A percentile compares a stretch with the other conserved stretches of the same genome.
These are phyloP conservation scores for Heliconius melpomene DNA, from an alignment of 1,140 invertebrate species.

Conservation along the genomic window DNA sequence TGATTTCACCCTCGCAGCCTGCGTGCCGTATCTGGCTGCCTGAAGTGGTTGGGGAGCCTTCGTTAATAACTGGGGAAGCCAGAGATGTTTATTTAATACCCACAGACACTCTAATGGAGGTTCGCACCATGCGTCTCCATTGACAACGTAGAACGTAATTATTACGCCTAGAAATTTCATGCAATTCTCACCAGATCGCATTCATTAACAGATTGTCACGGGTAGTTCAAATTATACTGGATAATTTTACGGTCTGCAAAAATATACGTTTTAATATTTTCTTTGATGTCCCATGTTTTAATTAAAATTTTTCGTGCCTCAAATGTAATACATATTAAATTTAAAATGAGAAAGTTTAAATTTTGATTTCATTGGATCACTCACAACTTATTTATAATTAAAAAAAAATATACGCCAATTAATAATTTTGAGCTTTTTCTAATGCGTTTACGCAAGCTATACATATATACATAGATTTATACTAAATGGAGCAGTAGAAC, in stretches of 20 bases:
- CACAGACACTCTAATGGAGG: constrained; percentile 75
- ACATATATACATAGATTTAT: neutral
- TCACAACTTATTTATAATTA: neutral
- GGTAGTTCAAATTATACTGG: neutral
- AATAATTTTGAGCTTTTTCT: neutral
- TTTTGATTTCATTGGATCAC: neutral
- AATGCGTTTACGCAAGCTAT: neutral
- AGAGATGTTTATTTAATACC: constrained; percentile 80
- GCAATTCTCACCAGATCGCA: neutral
- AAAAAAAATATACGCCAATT: neutral
- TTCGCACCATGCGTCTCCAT: constrained; percentile 57
- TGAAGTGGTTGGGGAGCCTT: constrained; percentile 70
- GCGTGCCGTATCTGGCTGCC: constrained; percentile 75
- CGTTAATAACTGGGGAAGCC: constrained; percentile 76
- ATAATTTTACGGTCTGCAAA: constrained; percentile 11
- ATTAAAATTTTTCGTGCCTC: constrained; percentile 13
- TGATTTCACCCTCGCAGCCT: constrained; percentile 74
- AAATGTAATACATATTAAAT: constrained; percentile 9
- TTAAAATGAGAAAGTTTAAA: constrained; percentile 15
- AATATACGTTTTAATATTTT: constrained; percentile 5
- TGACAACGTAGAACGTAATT: constrained; percentile 52
- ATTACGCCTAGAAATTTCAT: constrained; percentile 44
- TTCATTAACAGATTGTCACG: constrained; percentile 8
- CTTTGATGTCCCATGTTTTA: constrained; percentile 10
- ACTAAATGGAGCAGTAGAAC: too few relatives aligned